Evolutionary conservation across 2,797 vertebrate species (phyloP).

Genomic region (Rhodeus uyekii): DNA sequence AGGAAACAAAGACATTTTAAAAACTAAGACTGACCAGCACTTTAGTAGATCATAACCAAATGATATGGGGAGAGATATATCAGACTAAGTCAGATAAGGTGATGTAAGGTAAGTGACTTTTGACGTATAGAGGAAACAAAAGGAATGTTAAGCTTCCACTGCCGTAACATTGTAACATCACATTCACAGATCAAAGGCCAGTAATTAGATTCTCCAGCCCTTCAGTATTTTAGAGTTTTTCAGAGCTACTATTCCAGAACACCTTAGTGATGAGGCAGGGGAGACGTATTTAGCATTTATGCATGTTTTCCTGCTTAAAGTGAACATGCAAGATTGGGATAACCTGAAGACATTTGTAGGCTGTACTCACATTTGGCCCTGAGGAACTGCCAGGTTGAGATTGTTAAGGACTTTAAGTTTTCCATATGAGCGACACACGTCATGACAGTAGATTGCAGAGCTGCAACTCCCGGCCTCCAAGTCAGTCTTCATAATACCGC

Average conservation of each 20-base stretch:
- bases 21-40: background rate
- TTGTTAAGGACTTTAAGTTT: conserved; percentile 77
- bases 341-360: background rate
- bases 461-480: conserved; percentile 64
- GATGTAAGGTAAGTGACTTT: background rate
- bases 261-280: background rate
- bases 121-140: background rate
- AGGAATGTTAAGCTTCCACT: background rate
- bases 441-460: conserved; percentile 70
- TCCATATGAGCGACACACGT: conserved; percentile 78
- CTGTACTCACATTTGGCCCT: conserved; percentile 80
- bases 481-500: conserved; percentile 71
- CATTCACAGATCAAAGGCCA: background rate
- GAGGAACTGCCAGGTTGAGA: conserved; percentile 76
- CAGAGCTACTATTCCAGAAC: background rate
- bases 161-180: background rate
- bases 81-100: background rate
- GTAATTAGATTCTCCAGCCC: background rate
- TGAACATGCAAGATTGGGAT: background rate
- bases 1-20: no score
- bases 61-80: background rate
- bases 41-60: background rate
- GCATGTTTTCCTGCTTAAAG: conserved; percentile 3
- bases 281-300: background rate
- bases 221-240: background rate